Percentiles rank a stretch among this genome's conserved stretches.
These are phyloP conservation scores for Protodeltote pygarga DNA, from an alignment of 2,888 invertebrate species.

Conservation along the genomic window DNA sequence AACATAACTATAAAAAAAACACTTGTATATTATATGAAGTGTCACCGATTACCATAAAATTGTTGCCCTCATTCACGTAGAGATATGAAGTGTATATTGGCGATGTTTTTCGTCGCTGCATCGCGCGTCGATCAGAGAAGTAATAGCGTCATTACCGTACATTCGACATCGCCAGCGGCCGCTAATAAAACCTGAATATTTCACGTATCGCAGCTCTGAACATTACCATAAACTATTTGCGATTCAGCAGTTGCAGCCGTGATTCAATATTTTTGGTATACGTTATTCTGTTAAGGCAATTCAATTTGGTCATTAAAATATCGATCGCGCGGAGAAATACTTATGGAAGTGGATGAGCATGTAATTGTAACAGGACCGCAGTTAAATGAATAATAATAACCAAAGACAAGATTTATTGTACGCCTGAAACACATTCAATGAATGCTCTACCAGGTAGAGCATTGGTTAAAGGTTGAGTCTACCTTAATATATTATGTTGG, in stretches of 20 bases:
- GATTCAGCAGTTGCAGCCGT: constrained; percentile 67
- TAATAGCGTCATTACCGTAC: constrained; percentile 52
- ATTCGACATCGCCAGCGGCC: constrained; percentile 48
- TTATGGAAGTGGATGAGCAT: background rate
- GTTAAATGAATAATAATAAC: background rate
- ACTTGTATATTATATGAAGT: constrained; percentile 10
- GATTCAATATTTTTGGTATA: constrained; percentile 68
- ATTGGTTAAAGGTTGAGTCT: too few relatives aligned
- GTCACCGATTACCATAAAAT: constrained; percentile 31
- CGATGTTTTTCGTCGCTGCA: constrained; percentile 36
- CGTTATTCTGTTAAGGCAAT: constrained; percentile 45
- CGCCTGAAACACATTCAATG: too few relatives aligned
- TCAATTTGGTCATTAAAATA: constrained; percentile 49
- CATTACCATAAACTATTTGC: constrained; percentile 79
- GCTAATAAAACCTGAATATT: constrained; percentile 73
- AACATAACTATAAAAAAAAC: too few relatives aligned
- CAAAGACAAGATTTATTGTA: too few relatives aligned
- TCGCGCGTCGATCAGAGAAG: constrained; percentile 30
- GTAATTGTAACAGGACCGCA: background rate
- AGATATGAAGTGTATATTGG: constrained; percentile 25
- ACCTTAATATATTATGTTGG: too few relatives aligned
- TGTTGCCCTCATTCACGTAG: constrained; percentile 23
- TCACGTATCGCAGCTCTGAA: constrained; percentile 62
- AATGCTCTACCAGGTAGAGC: too few relatives aligned
- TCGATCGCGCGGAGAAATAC: constrained; percentile 25